A percentile compares a stretch with the other conserved stretches of the same genome.
Evolutionary conservation across 2,888 invertebrate genomes (phyloP).

Genomic region (Scaeva pyrastri): DNA sequence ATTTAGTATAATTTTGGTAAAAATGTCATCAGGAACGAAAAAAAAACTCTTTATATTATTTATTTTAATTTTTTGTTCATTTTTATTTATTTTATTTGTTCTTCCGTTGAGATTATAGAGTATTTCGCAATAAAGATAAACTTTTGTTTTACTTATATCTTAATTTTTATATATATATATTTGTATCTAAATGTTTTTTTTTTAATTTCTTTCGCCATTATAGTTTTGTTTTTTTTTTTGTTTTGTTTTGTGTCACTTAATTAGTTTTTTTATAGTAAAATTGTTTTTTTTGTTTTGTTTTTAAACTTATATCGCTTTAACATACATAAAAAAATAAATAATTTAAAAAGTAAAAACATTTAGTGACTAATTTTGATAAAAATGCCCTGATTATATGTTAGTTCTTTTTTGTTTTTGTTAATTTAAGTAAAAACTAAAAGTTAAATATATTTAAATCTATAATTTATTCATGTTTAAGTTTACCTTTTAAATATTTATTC

Average conservation of each 20-base stretch:
- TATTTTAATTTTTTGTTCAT: slow-evolving; percentile 47
- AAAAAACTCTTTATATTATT: neutral
- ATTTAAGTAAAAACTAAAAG: slow-evolving; percentile 45
- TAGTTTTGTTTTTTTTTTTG: slow-evolving; percentile 20
- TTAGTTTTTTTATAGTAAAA: slow-evolving; percentile 56
- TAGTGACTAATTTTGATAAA: slow-evolving; percentile 61
- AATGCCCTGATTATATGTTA: slow-evolving; percentile 60
- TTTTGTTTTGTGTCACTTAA: slow-evolving; percentile 13
- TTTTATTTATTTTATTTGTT: slow-evolving; percentile 64
- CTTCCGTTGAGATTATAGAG: slow-evolving; percentile 65
- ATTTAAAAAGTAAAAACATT: slow-evolving; percentile 56
- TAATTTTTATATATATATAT: slow-evolving; percentile 61
- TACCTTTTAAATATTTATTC: slow-evolving; percentile 65
- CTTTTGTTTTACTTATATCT: slow-evolving; percentile 56
- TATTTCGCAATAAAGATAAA: slow-evolving; percentile 73
- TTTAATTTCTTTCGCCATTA: slow-evolving; percentile 26
- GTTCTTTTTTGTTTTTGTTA: slow-evolving; percentile 5
- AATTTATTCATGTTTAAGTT: slow-evolving; percentile 45
- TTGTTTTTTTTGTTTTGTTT: slow-evolving; percentile 72
- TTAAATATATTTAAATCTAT: slow-evolving; percentile 36
- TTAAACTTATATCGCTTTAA: slow-evolving; percentile 57
- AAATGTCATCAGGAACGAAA: neutral
- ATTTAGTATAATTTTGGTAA: too few relatives aligned
- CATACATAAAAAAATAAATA: slow-evolving; percentile 73
- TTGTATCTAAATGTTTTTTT: slow-evolving; percentile 61